Base-by-base conservation (phyloP, 2,113 vertebrate species). In the Paramisgurnus dabryanus region DNA sequence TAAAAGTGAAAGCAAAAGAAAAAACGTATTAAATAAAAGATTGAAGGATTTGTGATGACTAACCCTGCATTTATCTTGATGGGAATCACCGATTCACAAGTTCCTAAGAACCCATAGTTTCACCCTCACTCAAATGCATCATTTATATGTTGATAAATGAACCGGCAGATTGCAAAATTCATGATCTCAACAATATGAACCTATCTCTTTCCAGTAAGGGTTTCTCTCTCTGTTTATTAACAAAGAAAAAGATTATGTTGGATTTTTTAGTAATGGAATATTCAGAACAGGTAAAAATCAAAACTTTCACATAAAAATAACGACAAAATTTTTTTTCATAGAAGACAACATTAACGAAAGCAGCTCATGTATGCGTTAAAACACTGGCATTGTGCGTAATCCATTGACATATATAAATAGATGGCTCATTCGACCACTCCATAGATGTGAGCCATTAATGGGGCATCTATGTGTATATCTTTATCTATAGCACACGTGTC, bases 161-260 rank as follows among this genome's bases (percentile, higher is more conserved):
- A 71, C 68, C 53, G 45, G 67, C 50, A 70, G 66, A 58, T 27
- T 66, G 67, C 43, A 55, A 43, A 27, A 10, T 63, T 17, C 12
- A 27, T 18, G 5, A 7, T 22, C 47, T 58, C 39, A 15, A 7
- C 40, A 12, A 7, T 49, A 22, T 34, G 55, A 41, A 60, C 53
- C 64, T 1, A 50, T 60, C 17, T 4, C 50, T 71, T 63, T 61
- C 8, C 69, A 18, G 7, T 45, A 79, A 64, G 5, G 49, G 17
- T 41, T 55, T 39, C 43, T 40, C 43, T 40, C 40, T 65, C 40
- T 27, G 60, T 72, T 66, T 71, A 71, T 76, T 80, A 75, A 57
- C 40, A 15, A 58, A 64, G 40, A 10, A 39, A 34, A 65, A 43
- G 60, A 22, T 27, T 39, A 58, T 6, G 34, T 64, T 10, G 22